Evolutionary conservation across 2,888 invertebrate species (phyloP), one percentile per base, ranked within the genome.

Genomic region (Cerastis rubricosa): DNA sequence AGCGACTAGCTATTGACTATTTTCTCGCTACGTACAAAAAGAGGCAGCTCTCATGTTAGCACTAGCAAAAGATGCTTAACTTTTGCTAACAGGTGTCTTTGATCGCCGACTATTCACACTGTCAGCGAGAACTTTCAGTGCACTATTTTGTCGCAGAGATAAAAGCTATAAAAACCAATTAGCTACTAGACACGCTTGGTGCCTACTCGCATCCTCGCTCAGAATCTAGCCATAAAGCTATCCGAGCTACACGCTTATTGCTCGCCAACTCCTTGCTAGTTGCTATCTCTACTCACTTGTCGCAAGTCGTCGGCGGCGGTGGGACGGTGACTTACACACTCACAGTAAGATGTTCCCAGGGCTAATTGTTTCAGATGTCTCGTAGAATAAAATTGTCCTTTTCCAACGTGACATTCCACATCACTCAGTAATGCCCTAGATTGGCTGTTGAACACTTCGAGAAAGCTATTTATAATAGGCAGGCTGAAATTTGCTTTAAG

Each of bases 371-470:
- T n/a, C n/a, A n/a, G 22, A 11, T 14, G 22, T 51, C 11, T 51
- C 51, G n/a, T n/a, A 19, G 12, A 40, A 40, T 40, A 4, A 63
- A 69, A 69, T 8, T 25, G 19, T 61, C 40, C 63, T 69, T 69
- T 69, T 35, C 69, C 69, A 12, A n/a, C 40, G 25, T 69, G 2
- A n/a, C 25, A 25, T 40, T 69, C 69, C 40, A 69, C n/a, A 25
- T 61, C 40, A 19, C 40, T 40, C 19, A 69, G 25, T 19, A 69
- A 63, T 40, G 25, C 25, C 12, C 25, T 63, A 40, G 69, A 25
- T 63, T 63, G 69, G 17, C 40, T 61, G 40, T 69, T 69, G 40
- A 69, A 69, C 8, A 61, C 61, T 61, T 69, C 69, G 25, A 69
- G n/a, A n/a, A 25, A 69, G 0, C 63, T 40, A 6, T 69, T 40